Conservation (phyloP, 2,888 invertebrate genomes). For the Synanthedon vespiformis region DNA sequence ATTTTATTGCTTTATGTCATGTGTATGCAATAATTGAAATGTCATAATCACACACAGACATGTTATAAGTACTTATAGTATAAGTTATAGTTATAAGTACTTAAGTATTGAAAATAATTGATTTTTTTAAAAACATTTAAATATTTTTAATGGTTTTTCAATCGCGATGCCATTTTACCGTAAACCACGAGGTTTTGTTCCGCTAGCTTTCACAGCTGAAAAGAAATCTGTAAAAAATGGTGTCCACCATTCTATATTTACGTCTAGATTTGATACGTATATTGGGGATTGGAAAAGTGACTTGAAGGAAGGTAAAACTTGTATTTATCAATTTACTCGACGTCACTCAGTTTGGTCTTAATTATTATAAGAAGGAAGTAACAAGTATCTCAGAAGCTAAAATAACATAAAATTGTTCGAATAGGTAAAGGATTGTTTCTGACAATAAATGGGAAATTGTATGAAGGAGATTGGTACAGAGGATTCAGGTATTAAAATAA, state of each 20-base stretch:
- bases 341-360: too few species aligned
- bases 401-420: too few species aligned
- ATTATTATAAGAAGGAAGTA: too few species aligned
- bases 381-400: too few species aligned
- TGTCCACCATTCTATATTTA: conserved; percentile 67
- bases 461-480: conserved; percentile 73
- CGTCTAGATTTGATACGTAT: conserved; percentile 62
- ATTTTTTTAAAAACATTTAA: neutral
- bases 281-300: conserved; percentile 73
- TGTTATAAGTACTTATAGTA: too few species aligned
- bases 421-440: conserved; percentile 65
- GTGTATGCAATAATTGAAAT: too few species aligned
- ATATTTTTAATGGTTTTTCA: conserved; percentile 1
- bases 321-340: too few species aligned
- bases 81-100: too few species aligned
- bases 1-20: too few species aligned
- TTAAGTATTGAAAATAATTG: neutral
- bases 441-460: conserved; percentile 60
- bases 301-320: conserved; percentile 41
- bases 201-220: conserved; percentile 40
- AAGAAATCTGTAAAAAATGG: conserved; percentile 67
- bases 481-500: conserved; percentile 45
- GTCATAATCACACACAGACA: too few species aligned
- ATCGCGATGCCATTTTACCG: conserved; percentile 49
- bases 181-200: conserved; percentile 46